phyloP scores from a whole-genome alignment of 2,113 vertebrate species.

The Odontesthes bonariensis region DNA sequence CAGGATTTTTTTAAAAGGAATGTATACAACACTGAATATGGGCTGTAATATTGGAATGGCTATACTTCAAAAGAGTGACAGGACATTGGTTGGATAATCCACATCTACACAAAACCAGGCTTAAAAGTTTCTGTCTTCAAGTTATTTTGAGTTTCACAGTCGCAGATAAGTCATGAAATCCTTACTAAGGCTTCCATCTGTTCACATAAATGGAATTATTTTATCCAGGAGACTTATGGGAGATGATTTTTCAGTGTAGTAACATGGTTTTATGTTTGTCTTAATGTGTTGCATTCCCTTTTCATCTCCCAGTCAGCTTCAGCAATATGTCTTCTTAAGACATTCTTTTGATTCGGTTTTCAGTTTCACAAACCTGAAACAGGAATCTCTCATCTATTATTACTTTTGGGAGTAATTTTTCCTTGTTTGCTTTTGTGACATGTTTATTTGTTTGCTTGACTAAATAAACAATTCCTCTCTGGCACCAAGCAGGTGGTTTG shows the following conservation, averaged over 20 bases:
- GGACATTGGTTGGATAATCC: too few species aligned
- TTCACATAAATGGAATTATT: neutral
- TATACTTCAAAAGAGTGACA: too few species aligned
- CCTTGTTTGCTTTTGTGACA: conserved; percentile 71
- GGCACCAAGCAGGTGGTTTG: conserved; percentile 62
- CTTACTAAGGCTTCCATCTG: conserved; percentile 18
- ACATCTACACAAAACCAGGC: neutral
- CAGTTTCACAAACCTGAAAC: neutral
- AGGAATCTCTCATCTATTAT: conserved; percentile 13
- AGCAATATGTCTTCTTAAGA: neutral
- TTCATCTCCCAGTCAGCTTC: neutral
- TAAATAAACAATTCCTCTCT: conserved; percentile 66
- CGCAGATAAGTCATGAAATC: conserved; percentile 1
- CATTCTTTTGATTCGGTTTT: neutral
- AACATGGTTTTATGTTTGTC: neutral
- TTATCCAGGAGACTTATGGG: neutral
- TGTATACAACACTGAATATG: too few species aligned
- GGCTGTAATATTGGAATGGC: too few species aligned
- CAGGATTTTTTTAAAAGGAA: too few species aligned
- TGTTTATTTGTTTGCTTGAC: conserved; percentile 77
- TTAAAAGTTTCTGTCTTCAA: conserved; percentile 11
- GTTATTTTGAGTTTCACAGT: conserved; percentile 5
- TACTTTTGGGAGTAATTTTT: conserved; percentile 48
- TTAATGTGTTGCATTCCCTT: neutral
- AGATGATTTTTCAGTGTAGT: conserved; percentile 6